Percentiles rank a stretch among this genome's conserved stretches.
phyloP scores from a whole-genome alignment of 2,797 vertebrate genomes.

The Microchirus variegatus region DNA sequence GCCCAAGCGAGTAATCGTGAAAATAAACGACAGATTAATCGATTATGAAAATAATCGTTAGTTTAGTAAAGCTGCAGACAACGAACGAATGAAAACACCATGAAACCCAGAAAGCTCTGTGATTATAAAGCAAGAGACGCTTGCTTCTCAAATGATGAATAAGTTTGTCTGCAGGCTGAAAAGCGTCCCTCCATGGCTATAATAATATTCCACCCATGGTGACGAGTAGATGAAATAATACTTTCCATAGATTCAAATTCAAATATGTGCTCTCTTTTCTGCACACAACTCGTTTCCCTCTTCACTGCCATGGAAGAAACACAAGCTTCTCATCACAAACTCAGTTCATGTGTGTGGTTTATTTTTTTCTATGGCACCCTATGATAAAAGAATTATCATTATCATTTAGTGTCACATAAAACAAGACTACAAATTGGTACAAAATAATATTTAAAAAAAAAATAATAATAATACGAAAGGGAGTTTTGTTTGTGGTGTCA shows the following conservation, averaged over 20 bases:
- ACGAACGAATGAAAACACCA: slow-evolving; percentile 10
- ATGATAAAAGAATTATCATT: slow-evolving; percentile 54
- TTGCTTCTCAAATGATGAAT: slow-evolving; percentile 25
- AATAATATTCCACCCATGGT: slow-evolving; percentile 1
- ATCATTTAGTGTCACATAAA: slow-evolving; percentile 67
- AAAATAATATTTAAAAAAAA: slow-evolving; percentile 81
- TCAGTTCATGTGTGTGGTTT: slow-evolving; percentile 64
- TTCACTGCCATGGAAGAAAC: slow-evolving; percentile 8
- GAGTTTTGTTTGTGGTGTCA: slow-evolving; percentile 55
- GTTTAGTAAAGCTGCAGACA: no score
- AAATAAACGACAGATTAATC: no score
- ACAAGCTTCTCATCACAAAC: slow-evolving; percentile 11
- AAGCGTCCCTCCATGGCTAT: background rate
- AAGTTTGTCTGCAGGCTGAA: slow-evolving; percentile 27
- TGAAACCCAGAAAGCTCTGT: slow-evolving; percentile 25
- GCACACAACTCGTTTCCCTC: background rate
- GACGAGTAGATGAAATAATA: background rate
- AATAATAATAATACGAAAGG: slow-evolving; percentile 63
- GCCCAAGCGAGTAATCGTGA: no score
- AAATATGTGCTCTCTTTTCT: slow-evolving; percentile 27
- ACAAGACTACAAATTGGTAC: slow-evolving; percentile 67
- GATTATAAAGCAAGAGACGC: slow-evolving; percentile 21
- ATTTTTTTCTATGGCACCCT: slow-evolving; percentile 63
- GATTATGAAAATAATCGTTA: no score
- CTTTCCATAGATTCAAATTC: background rate